These are phyloP conservation scores for Hydrochoerus hydrochaeris DNA, from an alignment of 2,113 vertebrate genomes.

Conservation along the genomic window DNA sequence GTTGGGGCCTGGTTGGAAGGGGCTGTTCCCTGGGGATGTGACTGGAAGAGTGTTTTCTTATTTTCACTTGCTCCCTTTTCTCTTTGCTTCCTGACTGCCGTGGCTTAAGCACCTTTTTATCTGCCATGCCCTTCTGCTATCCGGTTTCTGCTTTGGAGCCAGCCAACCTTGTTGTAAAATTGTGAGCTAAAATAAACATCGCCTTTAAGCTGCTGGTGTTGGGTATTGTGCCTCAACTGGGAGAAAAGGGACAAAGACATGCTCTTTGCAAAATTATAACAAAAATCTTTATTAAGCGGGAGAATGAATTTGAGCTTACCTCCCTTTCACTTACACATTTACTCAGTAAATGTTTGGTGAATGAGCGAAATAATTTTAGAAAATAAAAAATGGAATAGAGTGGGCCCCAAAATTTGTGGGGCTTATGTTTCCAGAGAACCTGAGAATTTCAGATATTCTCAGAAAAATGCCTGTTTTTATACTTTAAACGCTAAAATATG, in stretches of 20 bases:
- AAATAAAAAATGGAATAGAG: background rate
- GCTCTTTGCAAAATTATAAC: background rate
- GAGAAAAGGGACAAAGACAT: background rate
- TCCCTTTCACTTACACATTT: background rate
- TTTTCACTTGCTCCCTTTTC: background rate
- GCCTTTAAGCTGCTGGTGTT: background rate
- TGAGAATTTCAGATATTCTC: background rate
- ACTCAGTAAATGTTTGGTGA: conserved; percentile 17
- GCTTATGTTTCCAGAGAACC: background rate
- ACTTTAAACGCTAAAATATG: background rate
- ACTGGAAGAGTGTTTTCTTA: background rate
- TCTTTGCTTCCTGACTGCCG: background rate
- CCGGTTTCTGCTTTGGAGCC: background rate
- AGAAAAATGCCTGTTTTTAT: background rate
- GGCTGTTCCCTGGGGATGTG: background rate
- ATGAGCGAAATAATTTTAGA: conserved; percentile 14
- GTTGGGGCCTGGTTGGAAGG: background rate
- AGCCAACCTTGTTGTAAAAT: background rate
- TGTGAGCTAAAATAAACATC: background rate
- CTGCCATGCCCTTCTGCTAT: background rate
- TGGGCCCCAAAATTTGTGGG: background rate
- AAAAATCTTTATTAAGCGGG: conserved; percentile 22
- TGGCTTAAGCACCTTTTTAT: background rate
- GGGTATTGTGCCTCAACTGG: background rate
- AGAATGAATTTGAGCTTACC: conserved; percentile 6